Base-by-base conservation (phyloP, 1,140 invertebrate genomes). In the Lordiphosa clarofinis region DNA sequence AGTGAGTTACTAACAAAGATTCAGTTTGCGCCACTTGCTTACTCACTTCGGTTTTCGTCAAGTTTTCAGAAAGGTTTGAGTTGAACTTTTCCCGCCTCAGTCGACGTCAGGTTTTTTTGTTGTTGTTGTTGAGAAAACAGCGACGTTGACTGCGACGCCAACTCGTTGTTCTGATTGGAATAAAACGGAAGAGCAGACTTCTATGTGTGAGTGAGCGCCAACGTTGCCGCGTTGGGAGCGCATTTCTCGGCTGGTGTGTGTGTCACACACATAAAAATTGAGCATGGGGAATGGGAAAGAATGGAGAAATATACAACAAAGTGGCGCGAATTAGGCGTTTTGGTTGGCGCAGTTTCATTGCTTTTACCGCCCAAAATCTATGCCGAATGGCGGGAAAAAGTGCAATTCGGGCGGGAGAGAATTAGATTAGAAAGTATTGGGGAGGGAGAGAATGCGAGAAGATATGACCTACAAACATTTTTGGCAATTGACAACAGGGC, bases 321-420 rank as follows among this genome's bases (percentile, higher is more conserved):
- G 72, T 84, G 78, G 76, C 76, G 76, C 73, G 76, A 82, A 82
- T 82, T 82, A 70, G 72, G 67, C 78, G 60, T 76, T 76, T 82
- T 73, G 47, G 76, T 74, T 81, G 78, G 76, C 78, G 76, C 76
- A 82, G 58, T 81, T 82, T 46, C 43, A 28, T 75, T 60, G 73
- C 63, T 67, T 71, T 82, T 82, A 82, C 63, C 76, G 78, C 78
- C 78, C 73, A 82, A 82, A 82, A 78, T 78, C 78, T 78, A 84
- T 84, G 46, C 59, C 19, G 44, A 60, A 69, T 82, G 76, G 76
- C 76, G 76, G 62, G 76, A 82, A 73, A 53, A 82, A 76, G 62
- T 82, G 76, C 78, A 82, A 76, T 84, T 67, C 59, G 54, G 50
- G 59, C 70, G 54, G 58, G 56, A 73, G 60, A 65, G 43, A 73